A percentile compares a stretch with the other conserved stretches of the same genome.
Evolutionary conservation across 1,140 invertebrate genomes (phyloP).

Genomic region (Globodera rostochiensis): DNA sequence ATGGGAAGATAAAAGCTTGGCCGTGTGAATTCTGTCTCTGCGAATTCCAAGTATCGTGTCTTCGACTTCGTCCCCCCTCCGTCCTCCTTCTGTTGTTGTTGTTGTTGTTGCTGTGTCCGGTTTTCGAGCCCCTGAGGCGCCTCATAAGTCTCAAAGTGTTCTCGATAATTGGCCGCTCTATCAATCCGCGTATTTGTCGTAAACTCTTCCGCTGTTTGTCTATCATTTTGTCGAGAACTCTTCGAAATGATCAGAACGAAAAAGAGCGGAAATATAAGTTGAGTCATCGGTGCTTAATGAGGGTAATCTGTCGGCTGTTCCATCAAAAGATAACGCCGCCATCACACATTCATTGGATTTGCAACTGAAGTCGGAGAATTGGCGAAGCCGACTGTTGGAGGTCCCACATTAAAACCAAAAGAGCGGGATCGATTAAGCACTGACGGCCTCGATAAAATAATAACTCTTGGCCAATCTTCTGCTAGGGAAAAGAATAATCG

Average conservation of each 20-base stretch:
- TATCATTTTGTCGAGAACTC: background rate
- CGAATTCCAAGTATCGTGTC: constrained; percentile 22
- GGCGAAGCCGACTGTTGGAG: background rate
- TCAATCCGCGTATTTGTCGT: background rate
- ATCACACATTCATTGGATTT: background rate
- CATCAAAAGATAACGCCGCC: background rate
- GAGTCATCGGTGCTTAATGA: background rate
- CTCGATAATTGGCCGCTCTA: constrained; percentile 9
- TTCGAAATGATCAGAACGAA: background rate
- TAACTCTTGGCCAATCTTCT: background rate
- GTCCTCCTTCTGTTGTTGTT: background rate
- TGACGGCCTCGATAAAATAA: background rate
- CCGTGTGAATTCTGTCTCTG: constrained; percentile 32
- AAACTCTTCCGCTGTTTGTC: background rate
- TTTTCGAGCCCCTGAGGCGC: background rate
- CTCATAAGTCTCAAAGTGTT: constrained; percentile 23
- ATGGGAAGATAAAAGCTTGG: constrained; percentile 32
- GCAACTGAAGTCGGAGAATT: background rate
- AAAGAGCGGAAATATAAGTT: background rate
- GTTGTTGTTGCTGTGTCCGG: background rate
- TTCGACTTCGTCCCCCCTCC: background rate
- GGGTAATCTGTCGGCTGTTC: background rate
- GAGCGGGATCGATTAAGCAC: background rate
- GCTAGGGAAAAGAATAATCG: background rate
- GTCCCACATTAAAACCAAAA: background rate